A percentile compares a stretch with the other conserved stretches of the same genome.
Conservation (phyloP, 2,113 vertebrate species). For the Opisthocomus hoazin region DNA sequence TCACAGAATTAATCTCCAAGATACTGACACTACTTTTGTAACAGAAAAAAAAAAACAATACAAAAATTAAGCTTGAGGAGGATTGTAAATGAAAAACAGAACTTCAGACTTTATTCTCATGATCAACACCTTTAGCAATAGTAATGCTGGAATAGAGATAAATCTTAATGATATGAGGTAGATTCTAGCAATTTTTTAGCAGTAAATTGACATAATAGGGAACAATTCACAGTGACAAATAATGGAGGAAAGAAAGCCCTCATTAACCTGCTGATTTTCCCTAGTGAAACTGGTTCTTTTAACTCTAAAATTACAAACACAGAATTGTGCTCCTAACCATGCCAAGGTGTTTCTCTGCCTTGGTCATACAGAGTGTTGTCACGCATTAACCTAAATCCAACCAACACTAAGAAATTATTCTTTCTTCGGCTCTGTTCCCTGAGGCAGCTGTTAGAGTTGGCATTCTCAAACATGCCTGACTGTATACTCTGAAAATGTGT, state of each 20-base stretch:
- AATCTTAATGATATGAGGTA: background rate
- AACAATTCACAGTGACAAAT: background rate
- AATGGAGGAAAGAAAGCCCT: background rate
- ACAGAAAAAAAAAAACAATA: background rate
- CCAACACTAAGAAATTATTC: background rate
- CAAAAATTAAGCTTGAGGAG: background rate
- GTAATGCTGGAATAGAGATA: background rate
- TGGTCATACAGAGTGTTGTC: background rate
- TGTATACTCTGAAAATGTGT: background rate
- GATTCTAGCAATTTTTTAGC: background rate
- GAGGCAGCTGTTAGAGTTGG: conserved; percentile 1
- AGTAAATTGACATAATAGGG: background rate
- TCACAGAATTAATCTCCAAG: background rate
- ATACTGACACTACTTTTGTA: background rate
- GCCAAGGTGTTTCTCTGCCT: background rate
- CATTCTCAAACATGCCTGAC: background rate
- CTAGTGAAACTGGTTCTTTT: background rate
- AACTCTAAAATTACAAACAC: background rate
- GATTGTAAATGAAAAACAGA: background rate
- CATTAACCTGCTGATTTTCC: background rate
- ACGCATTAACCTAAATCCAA: background rate
- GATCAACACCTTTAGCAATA: background rate
- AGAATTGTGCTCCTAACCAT: background rate
- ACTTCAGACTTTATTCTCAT: background rate
- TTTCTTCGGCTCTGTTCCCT: background rate